A percentile compares a stretch with the other conserved stretches of the same genome.
phyloP scores from a whole-genome alignment of 2,888 invertebrate genomes.

The Diaprepes abbreviatus region DNA sequence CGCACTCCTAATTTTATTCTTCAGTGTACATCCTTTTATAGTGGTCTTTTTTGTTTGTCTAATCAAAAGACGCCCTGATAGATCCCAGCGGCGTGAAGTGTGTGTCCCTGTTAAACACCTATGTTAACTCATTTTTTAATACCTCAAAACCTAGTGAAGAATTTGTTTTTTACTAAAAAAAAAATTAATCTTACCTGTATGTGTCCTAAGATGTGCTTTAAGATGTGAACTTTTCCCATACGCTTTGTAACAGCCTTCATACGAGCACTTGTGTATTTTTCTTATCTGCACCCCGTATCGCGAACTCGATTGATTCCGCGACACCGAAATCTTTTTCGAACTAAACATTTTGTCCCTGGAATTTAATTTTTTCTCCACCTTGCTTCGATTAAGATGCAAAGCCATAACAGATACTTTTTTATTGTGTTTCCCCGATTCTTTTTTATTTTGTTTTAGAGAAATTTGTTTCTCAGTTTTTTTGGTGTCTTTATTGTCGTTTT shows the following conservation, averaged over 20 bases:
- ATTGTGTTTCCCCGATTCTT: conserved; percentile 29
- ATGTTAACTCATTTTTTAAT: no score
- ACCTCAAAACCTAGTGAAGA: no score
- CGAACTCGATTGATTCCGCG: conserved; percentile 55
- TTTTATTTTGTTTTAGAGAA: conserved; percentile 43
- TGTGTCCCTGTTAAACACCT: no score
- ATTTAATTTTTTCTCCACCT: conserved; percentile 47
- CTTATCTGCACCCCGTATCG: conserved; percentile 59
- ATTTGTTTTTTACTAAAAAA: no score
- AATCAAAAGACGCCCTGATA: conserved; percentile 33
- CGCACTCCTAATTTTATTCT: no score
- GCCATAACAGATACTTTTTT: conserved; percentile 45
- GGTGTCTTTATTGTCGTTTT: conserved; percentile 57
- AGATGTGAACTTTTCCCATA: conserved; percentile 78
- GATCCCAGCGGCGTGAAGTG: no score
- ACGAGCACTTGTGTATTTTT: conserved; percentile 74
- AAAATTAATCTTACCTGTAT: conserved; percentile 74
- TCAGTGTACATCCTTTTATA: no score
- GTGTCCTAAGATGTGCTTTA: conserved; percentile 76
- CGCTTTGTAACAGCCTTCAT: conserved; percentile 74
- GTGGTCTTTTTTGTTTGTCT: no score
- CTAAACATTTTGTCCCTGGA: conserved; percentile 42
- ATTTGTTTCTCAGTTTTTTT: conserved; percentile 45
- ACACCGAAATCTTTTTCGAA: conserved; percentile 53
- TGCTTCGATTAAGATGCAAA: conserved; percentile 42